Conservation (phyloP, 2,797 vertebrate genomes). For the Siniperca scherzeri region DNA sequence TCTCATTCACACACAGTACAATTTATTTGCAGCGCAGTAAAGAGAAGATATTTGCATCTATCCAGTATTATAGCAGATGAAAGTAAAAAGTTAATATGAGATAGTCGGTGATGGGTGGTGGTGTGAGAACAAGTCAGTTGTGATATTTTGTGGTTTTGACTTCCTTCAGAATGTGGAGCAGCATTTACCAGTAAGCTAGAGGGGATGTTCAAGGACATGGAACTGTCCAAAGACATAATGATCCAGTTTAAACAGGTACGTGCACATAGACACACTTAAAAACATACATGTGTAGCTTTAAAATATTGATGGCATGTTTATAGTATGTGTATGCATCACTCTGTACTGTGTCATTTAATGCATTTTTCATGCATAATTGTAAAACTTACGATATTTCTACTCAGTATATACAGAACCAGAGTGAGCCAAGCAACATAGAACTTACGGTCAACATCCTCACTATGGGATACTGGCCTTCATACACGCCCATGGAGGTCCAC, state of each 20-base stretch:
- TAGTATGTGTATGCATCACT: not conserved
- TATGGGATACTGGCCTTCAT: constrained; percentile 99
- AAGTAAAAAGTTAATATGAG: not conserved
- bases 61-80: not conserved
- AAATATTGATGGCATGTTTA: not conserved
- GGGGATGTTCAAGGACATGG: constrained; percentile 99
- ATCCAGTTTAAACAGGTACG: constrained; percentile 99
- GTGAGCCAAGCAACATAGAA: constrained; percentile 98
- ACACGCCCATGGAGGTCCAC: constrained; percentile 98
- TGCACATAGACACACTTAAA: not conserved
- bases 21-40: too few relatives aligned
- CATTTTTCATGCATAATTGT: not conserved
- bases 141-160: constrained; percentile 51
- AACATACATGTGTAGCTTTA: not conserved
- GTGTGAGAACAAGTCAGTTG: constrained; percentile 4
- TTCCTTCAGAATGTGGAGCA: constrained; percentile 94
- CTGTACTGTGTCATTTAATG: not conserved
- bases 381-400: constrained; percentile 28
- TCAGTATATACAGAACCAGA: constrained; percentile 99
- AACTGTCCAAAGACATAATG: constrained; percentile 99
- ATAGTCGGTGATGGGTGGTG: not conserved
- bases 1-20: not conserved
- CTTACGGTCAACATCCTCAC: constrained; percentile 99
- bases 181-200: constrained; percentile 99
- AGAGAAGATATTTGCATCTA: too few relatives aligned